Evolutionary conservation across 64 coral and sea anemone species (phyloP), one percentile per base, ranked within the genome.

Genomic region (Actinia tenebrosa): DNA sequence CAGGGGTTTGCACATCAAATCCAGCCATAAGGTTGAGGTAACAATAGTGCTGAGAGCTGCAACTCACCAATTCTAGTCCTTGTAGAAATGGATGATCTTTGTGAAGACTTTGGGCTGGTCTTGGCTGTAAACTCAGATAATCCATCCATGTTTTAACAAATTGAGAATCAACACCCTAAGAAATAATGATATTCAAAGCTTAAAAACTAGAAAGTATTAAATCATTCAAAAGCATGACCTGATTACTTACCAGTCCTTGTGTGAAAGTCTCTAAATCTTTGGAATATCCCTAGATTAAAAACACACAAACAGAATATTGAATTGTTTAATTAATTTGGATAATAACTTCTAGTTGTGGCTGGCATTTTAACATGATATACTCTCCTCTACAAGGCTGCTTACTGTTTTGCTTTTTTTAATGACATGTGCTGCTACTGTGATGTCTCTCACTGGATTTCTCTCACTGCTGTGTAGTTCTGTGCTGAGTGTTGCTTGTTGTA

Each of bases 141-240:
- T 94, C 86, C 37, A 91, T 85, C 97, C 97, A 99, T 9, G 97
- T 99, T 37, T 94, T 95, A 0, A 99, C 55, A 81, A 93, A 95
- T 47, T 99, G 80, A 58, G 85, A 87, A 92, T 99, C 93, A 50
- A 99, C 88, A 88, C 80, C 88, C 97, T 99, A 53, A 50, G 45
- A 71, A 69, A 66, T 15, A 37, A 37, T 37, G 30, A 53, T 10
- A 89, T 69, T 68, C 18, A 22, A 69, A 69, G 3, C 19, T 25
- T 25, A 60, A 55, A 84, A 53, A 19, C 82, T 56, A 84, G 23
- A 55, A 4, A 25, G 22, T 20, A 37, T 7, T 8, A 8, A 23
- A n/a, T 69, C 2, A 23, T 9, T 23, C 6, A 1, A 69, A 69
- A 7, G 8, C 18, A 69, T 30, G 5, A 7, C 25, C 42, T 43